Evolutionary conservation across 2,888 invertebrate species (phyloP), one percentile per base, ranked within the genome.

Genomic region (Entomobrya multifasciata): DNA sequence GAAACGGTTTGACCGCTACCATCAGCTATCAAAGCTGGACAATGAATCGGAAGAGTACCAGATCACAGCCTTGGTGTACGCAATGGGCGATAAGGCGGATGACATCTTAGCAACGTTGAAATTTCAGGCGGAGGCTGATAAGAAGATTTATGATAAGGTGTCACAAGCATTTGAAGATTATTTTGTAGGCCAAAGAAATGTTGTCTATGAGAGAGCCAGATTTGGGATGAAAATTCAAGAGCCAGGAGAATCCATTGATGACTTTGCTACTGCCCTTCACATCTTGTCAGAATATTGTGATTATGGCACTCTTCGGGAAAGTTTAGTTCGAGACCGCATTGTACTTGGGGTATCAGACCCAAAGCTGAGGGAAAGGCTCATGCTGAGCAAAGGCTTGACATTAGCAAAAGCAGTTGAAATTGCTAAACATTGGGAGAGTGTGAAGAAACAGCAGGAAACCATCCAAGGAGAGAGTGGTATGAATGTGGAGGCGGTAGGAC

Each of bases 241-340:
- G 10, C 52, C 57, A 4, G 87, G 85, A 2, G 88, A 89, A 67
- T 8, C 84, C 0, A 70, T 88, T 1, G 87, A 88, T 11, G 77
- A 82, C 1, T 90, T 89, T 41, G 88, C 89, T 30, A 89, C 89
- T 0, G 65, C 67, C 17, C 77, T 49, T 17, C 72, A 72, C 22
- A 72, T 49, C 36, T 25, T 72, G 0, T 72, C 44, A 1, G 47
- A 47, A 25, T 5, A 15, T 22, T 72, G 44, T 36, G 87, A 84
- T 0, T 90, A 85, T 74, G 86, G 22, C 4, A 70, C 44, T 11
- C 79, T 90, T 1, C 67, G 74, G 11, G 89, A 90, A 22, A 80
- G 87, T 11, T 67, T 90, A 20, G 88, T 91, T 22, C 76, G 89
- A 3, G 90, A 90, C 57, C 41, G 88, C 17, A 88, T 91, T 8